phyloP scores from a whole-genome alignment of 2,113 vertebrate genomes.

The Sarotherodon lohbergeri region DNA sequence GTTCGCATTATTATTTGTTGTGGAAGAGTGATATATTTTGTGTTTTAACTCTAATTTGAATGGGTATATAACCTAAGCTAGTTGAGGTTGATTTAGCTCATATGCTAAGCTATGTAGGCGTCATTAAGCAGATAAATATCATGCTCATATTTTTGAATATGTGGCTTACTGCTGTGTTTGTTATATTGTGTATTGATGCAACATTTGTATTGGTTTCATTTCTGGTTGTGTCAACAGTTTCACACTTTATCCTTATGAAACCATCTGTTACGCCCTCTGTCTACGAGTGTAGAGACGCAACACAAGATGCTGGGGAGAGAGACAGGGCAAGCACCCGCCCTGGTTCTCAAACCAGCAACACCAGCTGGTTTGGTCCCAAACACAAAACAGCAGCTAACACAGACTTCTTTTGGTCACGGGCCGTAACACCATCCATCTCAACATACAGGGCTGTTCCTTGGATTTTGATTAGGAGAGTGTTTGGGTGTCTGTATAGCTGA shows the following conservation, averaged over 20 bases:
- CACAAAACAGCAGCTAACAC: not conserved
- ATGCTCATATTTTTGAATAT: not conserved
- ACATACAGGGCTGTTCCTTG: not conserved
- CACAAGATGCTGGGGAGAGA: not conserved
- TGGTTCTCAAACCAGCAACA: not conserved
- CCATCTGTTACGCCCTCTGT: not conserved
- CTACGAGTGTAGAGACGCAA: not conserved
- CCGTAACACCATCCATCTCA: not conserved
- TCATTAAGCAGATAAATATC: not conserved
- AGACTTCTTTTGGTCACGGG: not conserved
- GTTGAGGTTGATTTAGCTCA: not conserved
- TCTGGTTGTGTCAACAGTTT: not conserved
- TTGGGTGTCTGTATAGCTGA: not conserved
- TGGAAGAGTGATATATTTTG: not conserved
- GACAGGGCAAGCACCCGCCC: not conserved
- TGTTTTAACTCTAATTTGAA: not conserved
- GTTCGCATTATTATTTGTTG: not conserved
- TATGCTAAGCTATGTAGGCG: not conserved
- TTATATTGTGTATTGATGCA: not conserved
- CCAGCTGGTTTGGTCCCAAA: no score
- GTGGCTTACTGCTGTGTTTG: not conserved
- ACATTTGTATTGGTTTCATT: not conserved
- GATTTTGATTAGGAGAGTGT: not conserved
- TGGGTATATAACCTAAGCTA: not conserved
- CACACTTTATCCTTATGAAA: not conserved